Conservation (phyloP, 2,113 vertebrate species). For the Pterocles burchelli region DNA sequence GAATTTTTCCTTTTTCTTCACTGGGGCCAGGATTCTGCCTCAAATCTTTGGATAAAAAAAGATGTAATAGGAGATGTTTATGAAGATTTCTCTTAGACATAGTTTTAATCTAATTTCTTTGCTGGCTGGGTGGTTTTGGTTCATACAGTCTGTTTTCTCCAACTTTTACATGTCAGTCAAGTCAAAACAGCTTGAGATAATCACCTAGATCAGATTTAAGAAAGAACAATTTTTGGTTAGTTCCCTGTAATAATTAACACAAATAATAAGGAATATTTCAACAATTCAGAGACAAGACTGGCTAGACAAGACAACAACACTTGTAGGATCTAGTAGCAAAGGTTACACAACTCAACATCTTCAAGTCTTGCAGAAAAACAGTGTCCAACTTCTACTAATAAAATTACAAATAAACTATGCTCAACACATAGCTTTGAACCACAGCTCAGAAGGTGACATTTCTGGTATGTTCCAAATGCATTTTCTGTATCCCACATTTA, state of each 20-base stretch:
- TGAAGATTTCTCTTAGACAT: constrained; percentile 24
- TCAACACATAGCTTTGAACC: neutral
- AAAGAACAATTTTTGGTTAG: neutral
- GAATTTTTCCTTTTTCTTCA: constrained; percentile 39
- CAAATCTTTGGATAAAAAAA: constrained; percentile 20
- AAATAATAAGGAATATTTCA: neutral
- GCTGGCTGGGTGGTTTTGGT: neutral
- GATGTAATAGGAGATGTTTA: constrained; percentile 49
- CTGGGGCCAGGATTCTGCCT: neutral
- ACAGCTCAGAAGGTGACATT: neutral
- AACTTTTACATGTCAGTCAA: neutral
- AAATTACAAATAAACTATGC: neutral
- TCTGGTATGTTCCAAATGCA: neutral
- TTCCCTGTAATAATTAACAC: neutral
- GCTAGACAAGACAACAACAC: neutral
- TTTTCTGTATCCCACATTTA: neutral
- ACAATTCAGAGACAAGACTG: neutral
- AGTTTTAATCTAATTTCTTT: constrained; percentile 38
- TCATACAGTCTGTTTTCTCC: neutral
- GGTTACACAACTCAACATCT: neutral
- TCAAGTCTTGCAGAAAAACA: neutral
- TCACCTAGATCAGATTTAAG: neutral
- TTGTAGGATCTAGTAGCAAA: neutral
- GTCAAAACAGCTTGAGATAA: constrained; percentile 1
- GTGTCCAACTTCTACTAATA: neutral